Base-by-base conservation (phyloP, 2,888 invertebrate genomes). In the Cheilosia impressa region DNA sequence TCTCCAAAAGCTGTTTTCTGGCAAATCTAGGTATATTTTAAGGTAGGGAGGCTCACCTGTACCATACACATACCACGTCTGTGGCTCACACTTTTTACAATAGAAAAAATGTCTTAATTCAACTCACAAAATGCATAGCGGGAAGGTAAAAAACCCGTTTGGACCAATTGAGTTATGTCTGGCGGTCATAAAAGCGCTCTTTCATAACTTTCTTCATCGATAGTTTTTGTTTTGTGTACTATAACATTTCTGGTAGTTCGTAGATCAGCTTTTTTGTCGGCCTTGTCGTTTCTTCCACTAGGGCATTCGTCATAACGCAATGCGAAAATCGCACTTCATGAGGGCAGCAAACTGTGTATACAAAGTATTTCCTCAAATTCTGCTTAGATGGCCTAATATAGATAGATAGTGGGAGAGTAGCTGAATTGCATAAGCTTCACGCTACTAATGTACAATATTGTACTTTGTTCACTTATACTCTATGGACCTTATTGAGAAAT, bases 181-280 rank as follows among this genome's bases (percentile, higher is more conserved):
- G 62, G 53, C 75, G 41, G 71, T 45, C 73, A 73, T 80, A 81
- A 76, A 52, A 71, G 34, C 19, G 38, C 43, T 52, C 47, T 85
- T 85, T 62, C 81, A 76, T 63, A 85, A 85, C 71, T 79, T 80
- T 84, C 69, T 80, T 80, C 79, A 63, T 75, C 15, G 63, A 50
- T 60, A 13, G 27, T 73, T 41, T 83, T 73, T 57, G 34, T 65
- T 76, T 50, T 9, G 9, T 62, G 15, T 38, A 27, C 13, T 7
- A 31, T 69, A 3, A 10, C 13, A 31, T 38, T 65, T 65, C 52
- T 47, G n/a, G 27, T 63, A 71, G 60, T 83, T 71, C 71, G 43
- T 71, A 72, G 82, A 62, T 68, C 34, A 52, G 38, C 34, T 43
- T 4, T 38, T 22, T 62, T 9, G 52, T 50, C 52, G 52, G 77